Evolutionary conservation across 2,888 invertebrate genomes (phyloP).

Genomic region (Cistogaster globosa): DNA sequence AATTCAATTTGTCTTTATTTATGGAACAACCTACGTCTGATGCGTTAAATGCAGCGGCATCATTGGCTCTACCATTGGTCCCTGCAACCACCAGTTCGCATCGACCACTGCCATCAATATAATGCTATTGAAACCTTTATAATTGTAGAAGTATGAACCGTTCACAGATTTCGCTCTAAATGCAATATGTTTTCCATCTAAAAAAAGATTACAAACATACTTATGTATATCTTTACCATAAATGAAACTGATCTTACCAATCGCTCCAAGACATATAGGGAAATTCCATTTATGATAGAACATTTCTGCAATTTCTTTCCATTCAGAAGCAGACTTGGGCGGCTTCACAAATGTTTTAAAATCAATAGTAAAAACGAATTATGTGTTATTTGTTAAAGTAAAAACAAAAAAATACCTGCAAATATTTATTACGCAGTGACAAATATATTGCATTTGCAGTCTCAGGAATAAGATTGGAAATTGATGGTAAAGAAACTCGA

Average conservation of each 20-base stretch:
- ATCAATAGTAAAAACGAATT: neutral
- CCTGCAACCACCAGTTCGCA: neutral
- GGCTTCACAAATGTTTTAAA: no score
- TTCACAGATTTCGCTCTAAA: neutral
- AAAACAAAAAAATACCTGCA: neutral
- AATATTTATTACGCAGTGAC: neutral
- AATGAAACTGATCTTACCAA: neutral
- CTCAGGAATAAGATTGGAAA: slow-evolving; percentile 1
- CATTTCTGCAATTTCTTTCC: neutral
- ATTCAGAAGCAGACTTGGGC: neutral
- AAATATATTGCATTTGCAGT: neutral
- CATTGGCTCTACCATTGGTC: neutral
- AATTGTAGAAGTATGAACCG: neutral
- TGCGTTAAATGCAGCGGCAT: neutral
- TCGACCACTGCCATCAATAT: neutral
- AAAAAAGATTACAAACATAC: no score
- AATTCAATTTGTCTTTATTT: neutral
- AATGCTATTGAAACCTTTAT: neutral
- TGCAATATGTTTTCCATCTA: neutral
- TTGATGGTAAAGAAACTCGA: neutral
- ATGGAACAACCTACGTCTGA: neutral
- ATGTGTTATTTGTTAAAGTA: neutral
- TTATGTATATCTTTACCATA: no score
- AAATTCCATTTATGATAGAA: slow-evolving; percentile 6
- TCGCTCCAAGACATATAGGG: slow-evolving; percentile 1